Percentiles rank a stretch among this genome's conserved stretches.
phyloP scores from a whole-genome alignment of 2,888 invertebrate genomes.

The Anthrax anthrax region DNA sequence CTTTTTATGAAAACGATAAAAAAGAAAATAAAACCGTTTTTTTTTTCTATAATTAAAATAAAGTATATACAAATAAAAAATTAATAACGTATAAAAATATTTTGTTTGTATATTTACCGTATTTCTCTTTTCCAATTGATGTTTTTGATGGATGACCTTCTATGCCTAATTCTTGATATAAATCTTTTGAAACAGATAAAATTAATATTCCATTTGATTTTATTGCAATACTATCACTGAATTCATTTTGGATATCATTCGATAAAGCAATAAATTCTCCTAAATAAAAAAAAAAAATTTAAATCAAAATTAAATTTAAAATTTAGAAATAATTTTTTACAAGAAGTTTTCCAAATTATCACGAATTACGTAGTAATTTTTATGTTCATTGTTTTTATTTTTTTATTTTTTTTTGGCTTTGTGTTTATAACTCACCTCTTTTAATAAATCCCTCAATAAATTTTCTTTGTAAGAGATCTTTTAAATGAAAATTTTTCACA shows the following conservation, averaged over 20 bases:
- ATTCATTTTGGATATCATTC: conserved; percentile 26
- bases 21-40: too few relatives aligned
- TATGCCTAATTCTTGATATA: conserved; percentile 40
- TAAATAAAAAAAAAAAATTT: conserved; percentile 16
- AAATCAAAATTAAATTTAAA: background rate
- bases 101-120: conserved; percentile 38
- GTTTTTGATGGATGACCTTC: conserved; percentile 35
- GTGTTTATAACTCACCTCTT: conserved; percentile 34
- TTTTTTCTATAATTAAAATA: background rate
- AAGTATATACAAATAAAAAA: background rate
- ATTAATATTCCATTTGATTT: conserved; percentile 38
- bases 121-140: conserved; percentile 31
- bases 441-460: conserved; percentile 43
- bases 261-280: conserved; percentile 37
- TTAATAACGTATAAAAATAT: conserved; percentile 3
- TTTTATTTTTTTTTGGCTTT: too few relatives aligned
- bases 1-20: background rate
- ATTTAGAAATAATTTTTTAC: too few relatives aligned
- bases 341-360: too few relatives aligned
- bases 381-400: too few relatives aligned
- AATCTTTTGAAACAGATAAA: conserved; percentile 36
- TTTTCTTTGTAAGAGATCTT: conserved; percentile 34
- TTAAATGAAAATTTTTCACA: conserved; percentile 32
- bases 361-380: too few relatives aligned
- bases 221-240: conserved; percentile 38